Base-by-base conservation (phyloP, 2,113 vertebrate species). In the Mobula birostris region DNA sequence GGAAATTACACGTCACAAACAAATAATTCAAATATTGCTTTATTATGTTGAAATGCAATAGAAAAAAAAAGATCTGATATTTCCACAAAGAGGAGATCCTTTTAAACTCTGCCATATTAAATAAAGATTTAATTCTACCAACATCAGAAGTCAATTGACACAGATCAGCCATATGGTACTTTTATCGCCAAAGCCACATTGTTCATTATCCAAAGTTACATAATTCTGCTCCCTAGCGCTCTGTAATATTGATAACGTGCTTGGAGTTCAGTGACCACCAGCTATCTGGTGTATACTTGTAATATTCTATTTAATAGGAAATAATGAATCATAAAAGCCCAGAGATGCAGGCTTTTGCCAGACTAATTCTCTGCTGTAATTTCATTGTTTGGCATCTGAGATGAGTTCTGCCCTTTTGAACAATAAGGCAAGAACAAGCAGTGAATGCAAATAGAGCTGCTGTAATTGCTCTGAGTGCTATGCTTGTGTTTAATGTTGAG, bases 231-330 rank as follows among this genome's bases (percentile, higher is more conserved):
- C 97, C 97, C 97, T 96, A 97, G 97, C 97, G 97, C 97, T 97
- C 97, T 96, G 96, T 97, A 97, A 98, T 97, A 97, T 96, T 97
- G 97, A 97, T 98, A 97, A 97, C 97, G 97, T 97, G 97, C 97
- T 97, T 96, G 48, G 96, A 97, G 97, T 96, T 96, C 97, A 97
- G 96, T 96, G 96, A 97, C 96, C 97, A 97, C 97, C 96, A 97
- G 97, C 97, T 97, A 97, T 97, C 97, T 97, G 96, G 97, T 97
- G 97, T 97, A 97, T 97, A 97, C 96, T 98, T 97, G 96, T 97
- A 97, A 97, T 98, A 98, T 97, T 97, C 97, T 97, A 98, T 97
- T 97, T 97, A 97, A 98, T 97, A 97, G 97, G 97, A 97, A 97
- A 97, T 97, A 97, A 97, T 97, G 97, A 98, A 97, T 97, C 97